Base-by-base conservation (phyloP, 1,140 invertebrate genomes). In the Drosophila eugracilis region DNA sequence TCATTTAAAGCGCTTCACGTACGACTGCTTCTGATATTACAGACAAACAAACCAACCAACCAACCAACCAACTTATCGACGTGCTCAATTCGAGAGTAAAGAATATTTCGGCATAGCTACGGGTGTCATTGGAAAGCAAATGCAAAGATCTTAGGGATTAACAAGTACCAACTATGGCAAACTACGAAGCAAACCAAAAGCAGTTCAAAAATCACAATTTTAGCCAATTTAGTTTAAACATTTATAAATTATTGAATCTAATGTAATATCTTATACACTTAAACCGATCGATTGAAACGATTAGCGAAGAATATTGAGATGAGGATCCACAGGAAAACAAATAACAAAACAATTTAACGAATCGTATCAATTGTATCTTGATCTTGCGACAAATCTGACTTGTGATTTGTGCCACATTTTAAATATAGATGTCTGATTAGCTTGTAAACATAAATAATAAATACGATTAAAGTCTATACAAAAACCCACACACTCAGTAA, bases 381-480 rank as follows among this genome's bases (percentile, higher is more conserved):
- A 85, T 85, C 81, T 85, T 86, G 81, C 77, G 69, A 85, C 81
- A 85, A 85, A 85, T 85, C 81, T 85, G 73, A 88, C 71, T 85
- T 85, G 81, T 85, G 83, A 88, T 88, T 88, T 88, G 83, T 88
- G 83, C 83, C 84, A 88, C 83, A 74, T 88, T 88, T 88, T 89
- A 83, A 88, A 88, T 88, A 88, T 88, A 77, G 83, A 88, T 88
- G 83, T 88, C 83, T 88, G 83, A 88, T 71, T 88, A 88, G 83
- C 78, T 78, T 88, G 83, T 88, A 88, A 88, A 63, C 53, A 47
- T 47, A 65, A 42, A 49, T 59, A 67, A 59, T 54, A 80, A 57
- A 59, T 53, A 77, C 53, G 59, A 75, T 71, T 63, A 79, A 78
- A 71, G 44, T 73, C 54, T 57, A 71, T 59, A 69, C 26, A 58